Evolutionary conservation across 2,797 vertebrate species (phyloP), one percentile per base, ranked within the genome.

Genomic region (Macropus fuliginosus): DNA sequence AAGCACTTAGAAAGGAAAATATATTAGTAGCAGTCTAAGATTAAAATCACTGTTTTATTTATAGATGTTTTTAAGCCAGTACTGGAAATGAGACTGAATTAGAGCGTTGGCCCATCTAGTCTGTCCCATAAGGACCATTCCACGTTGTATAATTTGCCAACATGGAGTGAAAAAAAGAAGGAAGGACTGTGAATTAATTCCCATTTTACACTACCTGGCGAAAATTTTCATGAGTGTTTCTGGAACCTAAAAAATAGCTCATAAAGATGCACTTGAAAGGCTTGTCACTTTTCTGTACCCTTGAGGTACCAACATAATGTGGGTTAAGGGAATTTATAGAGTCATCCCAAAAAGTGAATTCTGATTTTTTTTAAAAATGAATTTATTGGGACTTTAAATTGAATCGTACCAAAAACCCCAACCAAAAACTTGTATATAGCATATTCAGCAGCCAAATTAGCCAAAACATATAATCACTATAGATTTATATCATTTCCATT

Each of bases 11-110:
- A 90, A 97, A 97, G 93, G 91, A 5, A 28, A 92, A 94, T 90
- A 57, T 95, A 91, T 97, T 96, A 96, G 95, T 95, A 92, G 92
- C n/a, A 95, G 29, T 92, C 93, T 31, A 0, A 97, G 87, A 91
- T 97, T 95, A 96, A 97, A 97, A 92, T 93, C 90, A 90, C 52
- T 94, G 87, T 94, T 96, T 28, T n/a, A 50, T 96, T 57, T 95
- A 93, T 92, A 96, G 96, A 94, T 40, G 46, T 93, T 59, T 93
- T 90, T 66, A 89, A 95, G 21, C 57, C 55, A 54, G 0, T 95
- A 6, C 94, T 95, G 94, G 96, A 96, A 97, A 95, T 96, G 50
- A 91, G 34, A 34, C 90, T 56, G 94, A 95, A 91, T 96, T 96
- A 95, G 92, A 93, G 34, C 57, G 81, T 93, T 66, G 91, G 54